These are phyloP conservation scores for Cantharis rustica DNA, from an alignment of 2,888 invertebrate species.

Conservation along the genomic window DNA sequence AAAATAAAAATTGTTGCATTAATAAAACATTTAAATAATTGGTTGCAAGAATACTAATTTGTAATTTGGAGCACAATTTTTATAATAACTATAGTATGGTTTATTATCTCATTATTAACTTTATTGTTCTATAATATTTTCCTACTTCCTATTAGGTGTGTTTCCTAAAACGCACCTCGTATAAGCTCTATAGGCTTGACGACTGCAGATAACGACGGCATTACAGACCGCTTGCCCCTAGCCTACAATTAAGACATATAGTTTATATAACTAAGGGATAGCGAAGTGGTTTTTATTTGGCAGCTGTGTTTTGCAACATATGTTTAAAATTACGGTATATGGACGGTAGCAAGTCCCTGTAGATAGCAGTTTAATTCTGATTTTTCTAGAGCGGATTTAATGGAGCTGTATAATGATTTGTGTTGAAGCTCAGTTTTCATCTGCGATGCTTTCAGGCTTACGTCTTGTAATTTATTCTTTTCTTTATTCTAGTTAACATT, in stretches of 20 bases:
- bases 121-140: too few relatives aligned
- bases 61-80: background rate
- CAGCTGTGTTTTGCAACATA: slow-evolving; percentile 32
- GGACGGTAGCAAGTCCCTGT: slow-evolving; percentile 20
- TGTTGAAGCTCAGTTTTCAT: slow-evolving; percentile 30
- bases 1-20: background rate
- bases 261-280: slow-evolving; percentile 31
- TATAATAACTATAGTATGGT: background rate
- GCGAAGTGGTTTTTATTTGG: slow-evolving; percentile 34
- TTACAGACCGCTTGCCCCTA: slow-evolving; percentile 18
- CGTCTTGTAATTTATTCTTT: slow-evolving; percentile 30
- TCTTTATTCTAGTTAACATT: slow-evolving; percentile 24
- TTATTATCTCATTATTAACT: too few relatives aligned
- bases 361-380: slow-evolving; percentile 29
- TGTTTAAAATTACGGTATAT: slow-evolving; percentile 31
- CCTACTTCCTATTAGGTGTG: too few relatives aligned
- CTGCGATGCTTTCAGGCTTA: slow-evolving; percentile 27
- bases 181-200: background rate
- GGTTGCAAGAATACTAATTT: background rate
- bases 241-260: slow-evolving; percentile 32
- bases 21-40: background rate
- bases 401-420: slow-evolving; percentile 32
- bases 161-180: background rate
- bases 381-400: slow-evolving; percentile 32
- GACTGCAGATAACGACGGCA: slow-evolving; percentile 22